A percentile compares a stretch with the other conserved stretches of the same genome.
phyloP scores from a whole-genome alignment of 1,140 invertebrate genomes.

The Bathynomus jamesi region DNA sequence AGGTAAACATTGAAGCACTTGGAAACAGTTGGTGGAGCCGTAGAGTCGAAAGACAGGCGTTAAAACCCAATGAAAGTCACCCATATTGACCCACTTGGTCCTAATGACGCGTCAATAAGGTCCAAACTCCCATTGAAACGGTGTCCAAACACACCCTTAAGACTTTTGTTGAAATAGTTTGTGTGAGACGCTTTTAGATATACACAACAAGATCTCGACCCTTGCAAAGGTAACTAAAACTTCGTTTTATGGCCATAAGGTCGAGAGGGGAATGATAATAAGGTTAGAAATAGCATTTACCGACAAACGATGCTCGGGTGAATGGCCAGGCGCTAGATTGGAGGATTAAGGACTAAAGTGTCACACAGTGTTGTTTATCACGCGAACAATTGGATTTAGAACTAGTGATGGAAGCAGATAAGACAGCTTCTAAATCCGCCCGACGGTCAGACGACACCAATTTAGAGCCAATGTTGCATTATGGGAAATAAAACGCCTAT shows the following conservation, averaged over 20 bases:
- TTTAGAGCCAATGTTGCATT: too few relatives aligned
- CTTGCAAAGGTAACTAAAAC: not conserved
- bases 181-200: not conserved
- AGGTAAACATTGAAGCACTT: too few relatives aligned
- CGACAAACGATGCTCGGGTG: not conserved
- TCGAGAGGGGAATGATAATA: not conserved
- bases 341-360: not conserved
- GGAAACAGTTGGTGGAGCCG: too few relatives aligned
- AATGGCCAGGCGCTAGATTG: not conserved
- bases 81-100: not conserved
- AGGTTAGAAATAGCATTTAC: not conserved
- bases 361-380: too few relatives aligned
- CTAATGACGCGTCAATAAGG: not conserved
- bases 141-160: not conserved
- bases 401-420: too few relatives aligned
- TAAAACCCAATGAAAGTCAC: slow-evolving; percentile 1
- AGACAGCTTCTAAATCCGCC: too few relatives aligned
- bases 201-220: not conserved
- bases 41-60: not conserved
- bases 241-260: not conserved
- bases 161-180: not conserved
- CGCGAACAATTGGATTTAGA: too few relatives aligned
- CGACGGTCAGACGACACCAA: too few relatives aligned
- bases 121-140: not conserved
- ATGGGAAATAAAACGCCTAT: too few relatives aligned